These are phyloP conservation scores for Chiloscyllium plagiosum DNA, from an alignment of 2,113 vertebrate species.

Conservation along the genomic window DNA sequence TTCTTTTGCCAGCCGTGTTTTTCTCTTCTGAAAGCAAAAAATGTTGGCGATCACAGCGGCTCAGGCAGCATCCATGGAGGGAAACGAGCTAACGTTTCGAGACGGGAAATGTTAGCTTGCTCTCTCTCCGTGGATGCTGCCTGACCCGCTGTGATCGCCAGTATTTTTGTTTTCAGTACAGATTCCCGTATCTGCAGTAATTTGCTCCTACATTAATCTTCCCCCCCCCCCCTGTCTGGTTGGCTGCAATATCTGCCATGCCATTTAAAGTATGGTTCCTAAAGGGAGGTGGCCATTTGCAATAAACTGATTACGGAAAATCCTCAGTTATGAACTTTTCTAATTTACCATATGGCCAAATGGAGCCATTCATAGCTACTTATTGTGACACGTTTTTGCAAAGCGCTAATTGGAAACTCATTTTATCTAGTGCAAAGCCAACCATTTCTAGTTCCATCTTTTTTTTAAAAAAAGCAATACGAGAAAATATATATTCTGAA, in stretches of 20 bases:
- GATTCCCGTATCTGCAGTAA: too few species aligned
- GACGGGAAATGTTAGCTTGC: too few species aligned
- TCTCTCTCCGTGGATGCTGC: too few species aligned
- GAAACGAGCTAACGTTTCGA: too few species aligned
- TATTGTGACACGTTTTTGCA: neutral
- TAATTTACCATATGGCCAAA: neutral
- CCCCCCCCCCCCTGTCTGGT: neutral
- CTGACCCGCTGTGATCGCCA: too few species aligned
- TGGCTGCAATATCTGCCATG: neutral
- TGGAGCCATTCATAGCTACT: neutral
- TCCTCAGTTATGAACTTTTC: neutral
- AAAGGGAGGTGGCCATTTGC: neutral
- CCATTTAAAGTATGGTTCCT: neutral
- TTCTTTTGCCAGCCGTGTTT: neutral
- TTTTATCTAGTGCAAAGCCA: neutral
- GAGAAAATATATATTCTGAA: neutral
- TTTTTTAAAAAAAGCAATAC: neutral
- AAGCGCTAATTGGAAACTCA: neutral
- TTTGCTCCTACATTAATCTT: too few species aligned
- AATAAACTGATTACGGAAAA: neutral
- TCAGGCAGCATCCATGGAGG: too few species aligned
- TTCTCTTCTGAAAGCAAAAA: too few species aligned
- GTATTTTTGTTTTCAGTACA: too few species aligned
- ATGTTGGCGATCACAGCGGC: too few species aligned
- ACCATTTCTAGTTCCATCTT: neutral